Base-by-base conservation (phyloP, 2,888 invertebrate species). In the Bombylius discolor region DNA sequence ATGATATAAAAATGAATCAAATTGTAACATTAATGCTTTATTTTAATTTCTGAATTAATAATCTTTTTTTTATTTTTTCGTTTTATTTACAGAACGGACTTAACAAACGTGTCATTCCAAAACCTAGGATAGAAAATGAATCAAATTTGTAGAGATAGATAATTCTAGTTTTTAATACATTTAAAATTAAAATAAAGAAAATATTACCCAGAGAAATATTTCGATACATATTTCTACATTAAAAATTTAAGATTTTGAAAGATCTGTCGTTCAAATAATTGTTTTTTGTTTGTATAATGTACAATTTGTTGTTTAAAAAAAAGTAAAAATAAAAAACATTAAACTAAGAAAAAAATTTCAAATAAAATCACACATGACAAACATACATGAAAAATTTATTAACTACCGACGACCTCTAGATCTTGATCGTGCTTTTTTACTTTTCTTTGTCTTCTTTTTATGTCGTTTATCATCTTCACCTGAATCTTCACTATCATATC, bases 371-470 rank as follows among this genome's bases (percentile, higher is more conserved):
- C 23, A 23, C 23, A 23, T n/a, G 13, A 31, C 32, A 42, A 42
- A 42, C 42, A 42, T 42, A 42, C 4, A 42, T 32, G 8, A 39
- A 33, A 12, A 33, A 45, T 33, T 13, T 52, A 49, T 9, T 14
- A 49, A 56, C 48, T 61, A 62, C 55, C 61, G 57, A 42, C 63
- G 58, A 6, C 56, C 57, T 46, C 61, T 58, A 14, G 74, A 68
- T 42, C 72, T 64, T 13, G 71, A 70, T 48, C 73, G 67, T 39
- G 67, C 66, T 45, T 68, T 67, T 60, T 72, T 73, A 57, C 70
- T 72, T 56, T 70, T 71, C 56, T 73, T 73, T 3, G 70, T 69
- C 59, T 72, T 73, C 60, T 70, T 73, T 58, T 71, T 71, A 51
- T 69, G 66, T 11, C 58, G 60, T 53, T 59, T 62, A 7, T 64